Percentiles rank a stretch among this genome's conserved stretches.
Conservation (phyloP, 2,797 vertebrate species). For the Tiaroga cobitis region DNA sequence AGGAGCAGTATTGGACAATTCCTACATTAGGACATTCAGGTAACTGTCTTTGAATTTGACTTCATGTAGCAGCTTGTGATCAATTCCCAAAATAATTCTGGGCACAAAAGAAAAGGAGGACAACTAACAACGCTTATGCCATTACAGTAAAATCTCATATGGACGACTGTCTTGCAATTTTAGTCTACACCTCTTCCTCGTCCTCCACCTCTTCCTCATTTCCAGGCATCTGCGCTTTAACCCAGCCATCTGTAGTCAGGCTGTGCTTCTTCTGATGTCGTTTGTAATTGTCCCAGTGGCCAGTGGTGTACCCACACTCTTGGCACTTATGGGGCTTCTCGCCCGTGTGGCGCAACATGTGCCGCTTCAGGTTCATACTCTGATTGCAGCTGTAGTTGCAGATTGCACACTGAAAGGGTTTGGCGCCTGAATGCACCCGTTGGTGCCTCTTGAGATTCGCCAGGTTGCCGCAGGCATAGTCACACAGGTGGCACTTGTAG, state of each 20-base stretch:
- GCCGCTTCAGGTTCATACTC: constrained; percentile 99
- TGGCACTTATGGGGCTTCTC: constrained; percentile 96
- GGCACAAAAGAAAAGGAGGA: constrained; percentile 62
- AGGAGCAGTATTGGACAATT: not conserved
- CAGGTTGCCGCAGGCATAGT: constrained; percentile 96
- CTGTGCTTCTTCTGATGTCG: constrained; percentile 97
- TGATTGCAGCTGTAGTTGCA: constrained; percentile 98
- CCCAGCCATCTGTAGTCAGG: constrained; percentile 85
- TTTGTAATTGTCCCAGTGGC: constrained; percentile 99
- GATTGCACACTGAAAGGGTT: constrained; percentile 93
- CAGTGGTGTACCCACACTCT: constrained; percentile 93
- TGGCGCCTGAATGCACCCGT: constrained; percentile 95
- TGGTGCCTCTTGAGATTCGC: constrained; percentile 97
- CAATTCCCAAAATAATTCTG: constrained; percentile 61
- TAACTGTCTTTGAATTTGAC: constrained; percentile 59
- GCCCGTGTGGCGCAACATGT: constrained; percentile 95
- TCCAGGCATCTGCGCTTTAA: constrained; percentile 76
- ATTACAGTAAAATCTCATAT: constrained; percentile 62
- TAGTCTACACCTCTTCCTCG: constrained; percentile 48
- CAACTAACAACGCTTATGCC: constrained; percentile 65
- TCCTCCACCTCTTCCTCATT: constrained; percentile 56
- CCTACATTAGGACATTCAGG: constrained; percentile 45
- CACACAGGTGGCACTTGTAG: constrained; percentile 95
- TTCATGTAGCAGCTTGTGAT: constrained; percentile 77
- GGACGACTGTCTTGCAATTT: constrained; percentile 58